Base-by-base conservation (phyloP, 2,797 vertebrate species). In the Coracias cyanogaster region DNA sequence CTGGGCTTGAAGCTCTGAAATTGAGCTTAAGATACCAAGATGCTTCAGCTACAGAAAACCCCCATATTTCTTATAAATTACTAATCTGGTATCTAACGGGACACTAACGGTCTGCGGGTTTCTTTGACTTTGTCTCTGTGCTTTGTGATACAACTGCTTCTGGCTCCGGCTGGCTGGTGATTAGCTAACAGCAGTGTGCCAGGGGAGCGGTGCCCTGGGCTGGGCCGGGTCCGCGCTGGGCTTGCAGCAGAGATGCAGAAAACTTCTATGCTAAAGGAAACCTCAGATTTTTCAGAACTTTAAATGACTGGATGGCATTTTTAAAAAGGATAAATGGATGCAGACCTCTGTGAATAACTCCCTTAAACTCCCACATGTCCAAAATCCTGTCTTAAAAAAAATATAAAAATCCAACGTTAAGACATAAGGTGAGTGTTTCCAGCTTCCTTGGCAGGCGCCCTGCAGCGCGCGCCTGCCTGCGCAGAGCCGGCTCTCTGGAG, bases 1-100 rank as follows among this genome's bases (percentile, higher is more conserved):
- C 76, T 91, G 92, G 74, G 78, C 85, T 84, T 82, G 49, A 37
- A 60, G 83, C 82, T 93, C 72, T 91, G 72, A 66, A 73, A 45
- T n/a, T 15, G 64, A 77, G 74, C 39, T 80, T 33, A 29, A 45
- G 78, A 66, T 41, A 89, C 72, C 69, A 65, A 80, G 69, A 72
- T 57, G 62, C 39, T 91, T 90, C 86, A 70, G 86, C 76, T 86
- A 31, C 61, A 83, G 84, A 55, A 82, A 58, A 24, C 10, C 81
- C 49, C 6, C 22, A 3, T 33, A 5, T 77, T 90, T 79, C 43
- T 65, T 52, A 11, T 37, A 4, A 71, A 39, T 78, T 15, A 31
- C 65, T 7, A 2, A 48, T 37, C 49, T 87, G 76, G 9, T 35
- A 22, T 29, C 22, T 37, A 21, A 55, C 24, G 71, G 82, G 92